phyloP scores from a whole-genome alignment of 2,797 vertebrate genomes.

The Enteromius unitaeniatus region DNA sequence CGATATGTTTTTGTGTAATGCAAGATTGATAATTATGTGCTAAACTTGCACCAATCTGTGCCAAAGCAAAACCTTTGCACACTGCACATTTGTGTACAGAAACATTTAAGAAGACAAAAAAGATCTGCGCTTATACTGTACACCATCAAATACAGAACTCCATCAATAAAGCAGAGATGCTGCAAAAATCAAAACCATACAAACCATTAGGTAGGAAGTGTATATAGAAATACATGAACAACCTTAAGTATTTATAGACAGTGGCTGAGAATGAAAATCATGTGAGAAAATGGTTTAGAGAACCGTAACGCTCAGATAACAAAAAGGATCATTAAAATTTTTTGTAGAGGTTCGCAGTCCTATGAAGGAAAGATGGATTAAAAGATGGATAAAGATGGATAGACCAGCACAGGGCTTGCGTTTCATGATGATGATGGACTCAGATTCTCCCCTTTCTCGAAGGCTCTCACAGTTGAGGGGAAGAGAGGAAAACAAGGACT shows the following conservation, averaged over 20 bases:
- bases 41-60: slow-evolving; percentile 68
- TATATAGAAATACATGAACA: slow-evolving; percentile 40
- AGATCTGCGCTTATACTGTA: slow-evolving; percentile 58
- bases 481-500: slow-evolving; percentile 49
- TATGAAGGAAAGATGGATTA: slow-evolving; percentile 57
- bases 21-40: slow-evolving; percentile 60
- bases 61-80: slow-evolving; percentile 71
- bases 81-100: slow-evolving; percentile 51
- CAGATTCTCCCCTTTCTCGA: slow-evolving; percentile 65
- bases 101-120: slow-evolving; percentile 52
- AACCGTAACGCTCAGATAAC: slow-evolving; percentile 60
- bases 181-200: slow-evolving; percentile 17
- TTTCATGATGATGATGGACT: slow-evolving; percentile 64
- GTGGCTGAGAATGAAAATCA: neutral
- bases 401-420: slow-evolving; percentile 59
- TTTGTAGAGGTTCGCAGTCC: slow-evolving; percentile 55
- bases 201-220: slow-evolving; percentile 41
- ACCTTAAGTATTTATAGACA: slow-evolving; percentile 23
- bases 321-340: slow-evolving; percentile 48
- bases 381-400: slow-evolving; percentile 3
- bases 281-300: slow-evolving; percentile 17
- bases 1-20: slow-evolving; percentile 57
- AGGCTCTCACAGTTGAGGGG: slow-evolving; percentile 56
- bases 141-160: slow-evolving; percentile 44
- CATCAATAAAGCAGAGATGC: slow-evolving; percentile 26